Conservation (phyloP, 2,797 vertebrate genomes). For the Syngnathus acus region DNA sequence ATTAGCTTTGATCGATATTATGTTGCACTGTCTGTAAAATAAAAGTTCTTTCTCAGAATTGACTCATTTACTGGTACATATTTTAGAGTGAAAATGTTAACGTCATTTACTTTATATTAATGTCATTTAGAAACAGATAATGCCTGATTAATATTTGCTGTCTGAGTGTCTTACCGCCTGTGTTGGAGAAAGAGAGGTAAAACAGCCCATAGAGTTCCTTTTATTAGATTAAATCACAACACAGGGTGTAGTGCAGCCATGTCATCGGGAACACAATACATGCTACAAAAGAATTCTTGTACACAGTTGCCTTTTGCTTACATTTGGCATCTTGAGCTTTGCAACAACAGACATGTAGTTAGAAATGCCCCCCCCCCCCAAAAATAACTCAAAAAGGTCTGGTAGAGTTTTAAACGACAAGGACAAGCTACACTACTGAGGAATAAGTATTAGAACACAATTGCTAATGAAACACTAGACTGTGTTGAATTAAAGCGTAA, state of each 20-base stretch:
- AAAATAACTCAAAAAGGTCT: conserved; percentile 54
- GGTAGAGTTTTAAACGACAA: conserved; percentile 9
- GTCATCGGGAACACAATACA: conserved; percentile 74
- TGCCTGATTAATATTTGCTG: no score
- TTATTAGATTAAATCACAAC: conserved; percentile 80
- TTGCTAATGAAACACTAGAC: neutral
- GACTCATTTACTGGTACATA: no score
- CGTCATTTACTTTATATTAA: no score
- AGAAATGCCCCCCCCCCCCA: conserved; percentile 45
- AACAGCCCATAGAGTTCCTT: conserved; percentile 66
- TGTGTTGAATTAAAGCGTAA: neutral
- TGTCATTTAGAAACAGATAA: no score
- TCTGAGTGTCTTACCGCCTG: neutral
- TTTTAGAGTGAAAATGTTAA: neutral
- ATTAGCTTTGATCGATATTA: neutral
- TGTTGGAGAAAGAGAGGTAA: neutral
- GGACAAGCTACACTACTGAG: conserved; percentile 11
- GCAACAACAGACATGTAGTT: conserved; percentile 46
- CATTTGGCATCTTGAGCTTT: conserved; percentile 63
- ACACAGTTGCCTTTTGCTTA: conserved; percentile 64
- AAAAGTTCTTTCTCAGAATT: neutral
- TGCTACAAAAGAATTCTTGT: conserved; percentile 75
- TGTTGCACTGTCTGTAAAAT: neutral
- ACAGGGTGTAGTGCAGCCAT: conserved; percentile 78
- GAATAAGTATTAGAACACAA: no score